Conservation (phyloP, 2,113 vertebrate genomes). For the Micronycteris hirsuta region DNA sequence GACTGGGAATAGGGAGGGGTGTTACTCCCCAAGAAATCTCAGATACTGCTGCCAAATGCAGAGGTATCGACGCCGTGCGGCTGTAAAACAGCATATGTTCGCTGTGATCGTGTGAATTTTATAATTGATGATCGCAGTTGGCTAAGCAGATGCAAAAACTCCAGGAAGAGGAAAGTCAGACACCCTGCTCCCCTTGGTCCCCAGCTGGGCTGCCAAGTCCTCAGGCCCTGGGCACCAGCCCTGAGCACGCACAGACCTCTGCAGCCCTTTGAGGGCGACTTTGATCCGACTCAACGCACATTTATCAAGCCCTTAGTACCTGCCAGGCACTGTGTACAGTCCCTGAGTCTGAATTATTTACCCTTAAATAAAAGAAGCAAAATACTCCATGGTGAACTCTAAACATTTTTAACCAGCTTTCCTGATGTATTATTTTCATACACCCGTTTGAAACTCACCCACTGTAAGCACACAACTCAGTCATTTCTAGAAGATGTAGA, state of each 20-base stretch:
- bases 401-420: neutral
- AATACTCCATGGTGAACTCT: neutral
- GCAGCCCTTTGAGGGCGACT: neutral
- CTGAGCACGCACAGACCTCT: accelerated
- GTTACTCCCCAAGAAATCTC: neutral
- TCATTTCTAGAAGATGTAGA: neutral
- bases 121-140: constrained; percentile 48
- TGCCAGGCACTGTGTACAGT: neutral
- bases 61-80: neutral
- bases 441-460: neutral
- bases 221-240: neutral
- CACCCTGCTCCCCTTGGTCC: neutral
- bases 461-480: neutral
- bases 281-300: neutral
- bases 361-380: neutral
- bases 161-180: neutral
- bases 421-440: neutral
- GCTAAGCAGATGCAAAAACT: constrained; percentile 48
- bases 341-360: neutral
- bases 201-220: neutral
- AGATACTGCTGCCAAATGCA: neutral
- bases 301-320: neutral
- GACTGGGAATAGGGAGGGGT: accelerated
- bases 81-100: neutral
- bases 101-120: neutral